Evolutionary conservation across 2,888 invertebrate genomes (phyloP).

Genomic region (Zelleria hepariella): DNA sequence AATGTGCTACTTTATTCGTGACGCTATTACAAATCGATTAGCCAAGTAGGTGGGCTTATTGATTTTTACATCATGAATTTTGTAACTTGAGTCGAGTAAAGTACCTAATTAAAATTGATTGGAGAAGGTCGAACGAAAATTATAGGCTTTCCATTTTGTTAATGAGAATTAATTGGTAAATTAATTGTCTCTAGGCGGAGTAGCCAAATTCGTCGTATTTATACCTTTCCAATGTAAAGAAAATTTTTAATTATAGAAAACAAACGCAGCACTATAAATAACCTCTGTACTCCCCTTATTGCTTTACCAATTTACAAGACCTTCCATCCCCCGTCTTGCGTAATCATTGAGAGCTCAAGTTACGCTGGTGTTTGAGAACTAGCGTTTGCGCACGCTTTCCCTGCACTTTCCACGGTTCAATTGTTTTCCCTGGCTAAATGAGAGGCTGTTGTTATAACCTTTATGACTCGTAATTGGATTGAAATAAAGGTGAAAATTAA

Average conservation of each 20-base stretch:
- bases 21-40: neutral
- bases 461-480: neutral
- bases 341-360: constrained; percentile 15
- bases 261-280: neutral
- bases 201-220: neutral
- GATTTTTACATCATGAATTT: neutral
- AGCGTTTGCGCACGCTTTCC: constrained; percentile 51
- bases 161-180: neutral
- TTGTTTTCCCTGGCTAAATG: constrained; percentile 33
- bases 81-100: neutral
- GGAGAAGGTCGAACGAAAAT: neutral
- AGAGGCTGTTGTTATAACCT: neutral
- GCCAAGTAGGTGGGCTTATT: neutral
- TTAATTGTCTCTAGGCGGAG: neutral
- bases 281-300: neutral
- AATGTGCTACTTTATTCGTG: neutral
- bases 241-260: neutral
- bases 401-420: constrained; percentile 61
- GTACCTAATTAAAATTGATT: neutral
- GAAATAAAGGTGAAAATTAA: neutral
- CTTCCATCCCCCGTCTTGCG: constrained; percentile 5
- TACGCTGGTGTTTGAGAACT: constrained; percentile 17
- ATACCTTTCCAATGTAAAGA: too few relatives aligned
- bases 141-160: neutral
- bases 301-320: constrained; percentile 7